Base-by-base conservation (phyloP, 2,888 invertebrate species). In the Cosmopolites sordidus region DNA sequence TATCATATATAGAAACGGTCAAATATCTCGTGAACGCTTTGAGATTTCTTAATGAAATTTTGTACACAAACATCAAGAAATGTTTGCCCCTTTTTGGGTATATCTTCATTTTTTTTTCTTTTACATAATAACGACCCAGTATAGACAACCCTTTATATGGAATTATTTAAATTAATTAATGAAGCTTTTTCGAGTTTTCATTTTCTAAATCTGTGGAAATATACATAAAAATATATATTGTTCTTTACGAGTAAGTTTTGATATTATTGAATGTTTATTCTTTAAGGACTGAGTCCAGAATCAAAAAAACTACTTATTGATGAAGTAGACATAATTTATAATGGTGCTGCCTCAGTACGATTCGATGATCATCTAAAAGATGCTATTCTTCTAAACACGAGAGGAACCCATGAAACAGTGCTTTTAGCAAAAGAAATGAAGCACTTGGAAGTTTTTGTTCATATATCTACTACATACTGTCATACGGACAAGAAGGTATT, bases 381-480 rank as follows among this genome's bases (percentile, higher is more conserved):
- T 41, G 86, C 88, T 0, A 77, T 83, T 1, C 69, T 83, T 2
- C 63, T 83, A 61, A 89, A 89, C 56, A 79, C 83, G 0, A 75
- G 83, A 44, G 85, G 87, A 0, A 84, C 87, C 0, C 75, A 80
- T 29, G 83, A 87, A 64, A 66, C 84, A 1, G 76, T 83, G 1
- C 77, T 80, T 27, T 71, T 89, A 2, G 83, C 82, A 0, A 72
- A 78, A 44, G 75, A 78, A 37, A 77, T 84, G 63, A 77, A 77
- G 51, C 70, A 80, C 16, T 43, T 70, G 8, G 58, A 62, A 1
- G 81, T 79, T 0, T 73, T 90, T 2, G 75, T 92, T 1, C 92
- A 95, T 71, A 84, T 94, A 0, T 93, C 93, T 0, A 92, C 95
- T 0, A 88, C 92, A 0, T 95, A 92, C 70, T 85, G 89, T 4